A percentile compares a stretch with the other conserved stretches of the same genome.
These are phyloP conservation scores for Esox masquinongy DNA, from an alignment of 2,797 vertebrate genomes.

Conservation along the genomic window DNA sequence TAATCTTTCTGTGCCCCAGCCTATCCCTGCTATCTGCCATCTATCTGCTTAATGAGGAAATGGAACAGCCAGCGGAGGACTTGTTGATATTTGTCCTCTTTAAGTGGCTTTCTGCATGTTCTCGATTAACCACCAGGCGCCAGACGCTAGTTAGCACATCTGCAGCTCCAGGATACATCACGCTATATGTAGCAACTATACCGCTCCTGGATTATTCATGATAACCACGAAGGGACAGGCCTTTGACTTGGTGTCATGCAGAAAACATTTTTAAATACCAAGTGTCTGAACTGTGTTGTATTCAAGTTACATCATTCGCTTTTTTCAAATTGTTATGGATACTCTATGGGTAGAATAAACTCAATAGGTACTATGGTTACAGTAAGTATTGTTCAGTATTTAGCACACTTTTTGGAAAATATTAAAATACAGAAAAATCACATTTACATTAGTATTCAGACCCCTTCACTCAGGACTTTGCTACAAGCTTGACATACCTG, in stretches of 20 bases:
- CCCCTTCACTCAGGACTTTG: too few species aligned
- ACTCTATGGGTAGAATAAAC: neutral
- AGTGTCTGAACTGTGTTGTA: neutral
- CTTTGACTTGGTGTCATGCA: slow-evolving; percentile 22
- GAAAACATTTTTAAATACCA: slow-evolving; percentile 1
- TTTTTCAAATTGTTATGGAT: neutral
- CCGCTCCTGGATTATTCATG: slow-evolving; percentile 56
- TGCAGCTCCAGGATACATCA: slow-evolving; percentile 53
- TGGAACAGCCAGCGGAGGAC: slow-evolving; percentile 67
- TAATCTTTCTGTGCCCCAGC: slow-evolving; percentile 76
- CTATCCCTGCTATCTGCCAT: slow-evolving; percentile 75
- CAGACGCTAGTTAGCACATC: slow-evolving; percentile 40
- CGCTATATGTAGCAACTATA: slow-evolving; percentile 13
- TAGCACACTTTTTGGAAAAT: too few species aligned
- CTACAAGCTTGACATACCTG: too few species aligned
- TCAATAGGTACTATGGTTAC: neutral
- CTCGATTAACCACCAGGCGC: slow-evolving; percentile 65
- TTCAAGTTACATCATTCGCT: neutral
- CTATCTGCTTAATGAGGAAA: slow-evolving; percentile 81
- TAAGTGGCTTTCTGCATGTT: slow-evolving; percentile 71
- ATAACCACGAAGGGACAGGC: slow-evolving; percentile 59
- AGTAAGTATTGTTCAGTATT: neutral
- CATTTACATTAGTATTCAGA: too few species aligned
- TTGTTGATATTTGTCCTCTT: slow-evolving; percentile 79
- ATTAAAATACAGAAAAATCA: too few species aligned